phyloP scores from a whole-genome alignment of 2,113 vertebrate species.

The Oreotrochilus melanogaster region DNA sequence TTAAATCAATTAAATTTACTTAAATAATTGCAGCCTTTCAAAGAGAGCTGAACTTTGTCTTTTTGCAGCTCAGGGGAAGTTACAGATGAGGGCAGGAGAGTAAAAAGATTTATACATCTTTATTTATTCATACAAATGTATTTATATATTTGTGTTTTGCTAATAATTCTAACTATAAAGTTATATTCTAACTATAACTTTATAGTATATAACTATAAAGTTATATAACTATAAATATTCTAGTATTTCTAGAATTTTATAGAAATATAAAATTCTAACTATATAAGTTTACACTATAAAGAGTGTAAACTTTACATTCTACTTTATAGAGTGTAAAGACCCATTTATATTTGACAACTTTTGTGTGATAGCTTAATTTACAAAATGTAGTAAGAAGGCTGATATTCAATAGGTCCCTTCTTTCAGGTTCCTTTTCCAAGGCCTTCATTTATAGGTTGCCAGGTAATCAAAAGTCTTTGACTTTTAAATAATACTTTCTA shows the following conservation, averaged over 20 bases:
- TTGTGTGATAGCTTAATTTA: conserved; percentile 39
- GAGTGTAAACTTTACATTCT: too few relatives aligned
- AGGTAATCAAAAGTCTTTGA: conserved; percentile 65
- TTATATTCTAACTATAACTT: too few relatives aligned
- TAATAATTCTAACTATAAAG: conserved; percentile 8
- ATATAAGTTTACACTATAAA: too few relatives aligned
- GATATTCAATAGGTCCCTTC: background rate
- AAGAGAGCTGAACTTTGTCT: background rate
- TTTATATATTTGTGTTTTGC: background rate
- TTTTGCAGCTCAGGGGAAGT: background rate
- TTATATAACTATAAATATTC: too few relatives aligned
- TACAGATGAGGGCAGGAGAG: background rate
- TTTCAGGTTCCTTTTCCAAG: conserved; percentile 47
- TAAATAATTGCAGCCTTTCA: background rate
- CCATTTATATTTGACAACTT: conserved; percentile 28
- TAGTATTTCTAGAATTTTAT: too few relatives aligned
- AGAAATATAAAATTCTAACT: too few relatives aligned
- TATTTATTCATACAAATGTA: conserved; percentile 31
- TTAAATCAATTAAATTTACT: background rate
- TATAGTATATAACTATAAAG: too few relatives aligned
- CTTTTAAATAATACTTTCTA: conserved; percentile 57
- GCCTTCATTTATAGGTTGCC: conserved; percentile 74
- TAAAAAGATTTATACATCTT: background rate
- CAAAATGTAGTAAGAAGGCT: background rate
- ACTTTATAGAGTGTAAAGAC: background rate